Conservation (phyloP, 2,113 vertebrate genomes). For the Myiozetetes cayanensis region DNA sequence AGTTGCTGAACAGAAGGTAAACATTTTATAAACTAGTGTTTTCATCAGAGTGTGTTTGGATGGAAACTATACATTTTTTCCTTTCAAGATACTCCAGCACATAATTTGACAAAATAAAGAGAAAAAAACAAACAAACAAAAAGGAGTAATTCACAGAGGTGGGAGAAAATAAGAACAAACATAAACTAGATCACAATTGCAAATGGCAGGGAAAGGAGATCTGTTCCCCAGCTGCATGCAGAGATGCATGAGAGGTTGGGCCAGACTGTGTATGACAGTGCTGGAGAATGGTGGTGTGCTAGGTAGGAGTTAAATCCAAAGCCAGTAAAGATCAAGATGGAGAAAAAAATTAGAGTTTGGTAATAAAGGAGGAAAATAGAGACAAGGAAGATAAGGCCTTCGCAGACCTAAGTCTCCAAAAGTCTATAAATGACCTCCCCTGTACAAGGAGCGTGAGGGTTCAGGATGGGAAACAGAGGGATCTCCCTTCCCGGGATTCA, state of each 20-base stretch:
- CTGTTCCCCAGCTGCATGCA: neutral
- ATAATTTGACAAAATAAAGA: neutral
- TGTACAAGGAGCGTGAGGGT: neutral
- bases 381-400: neutral
- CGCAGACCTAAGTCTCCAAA: neutral
- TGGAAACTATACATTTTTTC: neutral
- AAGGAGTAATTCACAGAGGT: neutral
- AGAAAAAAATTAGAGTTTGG: neutral
- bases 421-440: neutral
- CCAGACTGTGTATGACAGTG: accelerated
- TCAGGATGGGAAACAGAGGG: neutral
- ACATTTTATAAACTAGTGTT: neutral
- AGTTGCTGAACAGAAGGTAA: neutral
- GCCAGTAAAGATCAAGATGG: neutral
- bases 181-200: neutral
- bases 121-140: neutral
- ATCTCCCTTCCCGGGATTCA: neutral
- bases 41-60: neutral
- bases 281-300: neutral
- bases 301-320: neutral
- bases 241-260: neutral
- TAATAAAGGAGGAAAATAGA: neutral
- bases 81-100: neutral
- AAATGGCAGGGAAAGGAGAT: neutral
- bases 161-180: neutral